Evolutionary conservation across 2,797 vertebrate genomes (phyloP), one percentile per base, ranked within the genome.

Genomic region (Diplodus sargus): DNA sequence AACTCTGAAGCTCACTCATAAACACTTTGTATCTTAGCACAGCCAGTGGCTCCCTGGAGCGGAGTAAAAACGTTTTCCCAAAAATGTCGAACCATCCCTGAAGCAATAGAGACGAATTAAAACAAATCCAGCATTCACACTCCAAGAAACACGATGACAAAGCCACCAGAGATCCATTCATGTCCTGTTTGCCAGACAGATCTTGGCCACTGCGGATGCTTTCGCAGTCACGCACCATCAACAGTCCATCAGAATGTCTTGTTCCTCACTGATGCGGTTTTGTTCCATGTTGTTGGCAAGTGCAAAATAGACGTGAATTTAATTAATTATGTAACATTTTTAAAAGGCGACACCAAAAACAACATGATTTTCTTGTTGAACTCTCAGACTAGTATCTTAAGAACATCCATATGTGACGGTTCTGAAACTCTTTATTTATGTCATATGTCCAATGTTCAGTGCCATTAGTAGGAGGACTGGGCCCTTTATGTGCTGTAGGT

Each of bases 151-250:
- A 43, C 45, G n/a, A 53, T 14, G 3, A n/a, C 39, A 30, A 34
- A 61, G 7, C 49, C 20, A 51, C 49, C 7, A 34, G 17, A 58
- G 6, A 30, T 30, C 17, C 15, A 17, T 65, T 65, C 9, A 54
- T 63, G 45, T 67, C 25, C 23, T 70, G 20, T 69, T 63, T 79
- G 54, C 58, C 28, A 51, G 18, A 23, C 52, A 25, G 45, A 47
- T 60, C 43, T 54, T 28, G 42, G 48, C 18, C 25, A 28, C 15
- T 67, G 49, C 17, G 28, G 54, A 57, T 14, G 57, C 25, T 68
- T 69, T 68, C 22, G 39, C 15, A 45, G 59, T 51, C 53, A 48
- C 22, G 54, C 34, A 53, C 28, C 17, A 23, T 71, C 16, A 30
- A 45, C 18, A 16, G 28, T 62, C 49, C 45, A 45, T 47, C 25